A percentile compares a stretch with the other conserved stretches of the same genome.
phyloP scores from a whole-genome alignment of 2,888 invertebrate genomes.

The Acanthosepion pharaonis region DNA sequence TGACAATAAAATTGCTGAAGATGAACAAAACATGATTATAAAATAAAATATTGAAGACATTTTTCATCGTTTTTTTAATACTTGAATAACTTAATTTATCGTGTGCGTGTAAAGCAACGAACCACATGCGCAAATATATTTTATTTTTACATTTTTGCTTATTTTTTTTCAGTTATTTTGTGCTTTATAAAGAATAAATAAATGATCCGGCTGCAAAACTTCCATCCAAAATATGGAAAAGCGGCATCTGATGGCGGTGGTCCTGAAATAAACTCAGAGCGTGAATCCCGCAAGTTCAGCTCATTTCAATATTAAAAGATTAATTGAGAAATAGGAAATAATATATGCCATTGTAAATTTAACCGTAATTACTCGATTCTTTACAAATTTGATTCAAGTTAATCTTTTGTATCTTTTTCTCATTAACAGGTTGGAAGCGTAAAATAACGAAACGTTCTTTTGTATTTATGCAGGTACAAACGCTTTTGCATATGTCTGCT shows the following conservation, averaged over 20 bases:
- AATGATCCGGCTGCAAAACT: not conserved
- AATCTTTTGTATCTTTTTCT: not conserved
- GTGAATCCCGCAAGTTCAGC: not conserved
- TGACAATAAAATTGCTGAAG: not conserved
- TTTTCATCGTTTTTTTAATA: not conserved
- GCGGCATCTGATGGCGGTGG: not conserved
- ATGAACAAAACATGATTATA: not conserved
- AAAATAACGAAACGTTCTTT: not conserved
- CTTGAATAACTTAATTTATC: not conserved
- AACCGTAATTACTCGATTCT: not conserved
- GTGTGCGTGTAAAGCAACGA: slow-evolving; percentile 14
- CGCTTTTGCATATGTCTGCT: not conserved
- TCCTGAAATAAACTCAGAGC: not conserved
- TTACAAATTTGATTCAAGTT: not conserved
- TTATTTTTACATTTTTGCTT: not conserved
- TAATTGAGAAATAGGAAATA: not conserved
- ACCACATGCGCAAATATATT: not conserved
- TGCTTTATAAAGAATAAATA: not conserved
- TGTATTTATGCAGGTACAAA: not conserved
- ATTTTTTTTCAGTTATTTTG: not conserved
- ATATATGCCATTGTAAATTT: not conserved
- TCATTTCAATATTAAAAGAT: not conserved
- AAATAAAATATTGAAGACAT: not conserved
- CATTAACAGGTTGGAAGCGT: not conserved
- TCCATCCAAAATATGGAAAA: not conserved